Evolutionary conservation across 2,888 invertebrate genomes (phyloP).

Genomic region (Papilio demoleus): DNA sequence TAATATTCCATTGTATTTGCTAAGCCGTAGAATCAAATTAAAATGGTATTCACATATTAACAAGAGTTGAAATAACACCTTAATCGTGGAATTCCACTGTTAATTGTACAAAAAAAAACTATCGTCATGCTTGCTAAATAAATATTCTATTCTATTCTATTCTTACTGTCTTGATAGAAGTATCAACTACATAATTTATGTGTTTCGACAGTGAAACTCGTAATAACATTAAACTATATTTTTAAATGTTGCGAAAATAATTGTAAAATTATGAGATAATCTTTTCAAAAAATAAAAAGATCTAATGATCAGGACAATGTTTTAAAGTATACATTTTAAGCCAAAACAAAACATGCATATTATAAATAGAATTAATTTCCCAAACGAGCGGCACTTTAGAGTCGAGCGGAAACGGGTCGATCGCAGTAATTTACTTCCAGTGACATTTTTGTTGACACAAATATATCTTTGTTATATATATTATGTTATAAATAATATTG

Average conservation of each 20-base stretch:
- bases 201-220: too few relatives aligned
- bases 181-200: too few relatives aligned
- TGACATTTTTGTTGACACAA: conserved; percentile 17
- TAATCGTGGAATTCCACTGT: too few relatives aligned
- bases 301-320: background rate
- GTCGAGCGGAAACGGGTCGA: conserved; percentile 9
- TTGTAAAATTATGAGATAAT: too few relatives aligned
- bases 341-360: conserved; percentile 12
- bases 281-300: too few relatives aligned
- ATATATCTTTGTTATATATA: background rate
- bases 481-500: background rate
- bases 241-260: too few relatives aligned
- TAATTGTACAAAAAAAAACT: too few relatives aligned
- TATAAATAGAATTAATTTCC: conserved; percentile 24
- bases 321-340: background rate
- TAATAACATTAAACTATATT: too few relatives aligned
- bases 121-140: too few relatives aligned
- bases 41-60: background rate
- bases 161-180: too few relatives aligned
- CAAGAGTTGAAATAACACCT: background rate
- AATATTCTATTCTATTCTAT: too few relatives aligned
- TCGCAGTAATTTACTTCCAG: conserved; percentile 14
- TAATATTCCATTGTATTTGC: conserved; percentile 19
- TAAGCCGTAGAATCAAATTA: background rate
- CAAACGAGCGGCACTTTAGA: conserved; percentile 10